phyloP scores from a whole-genome alignment of 2,113 vertebrate species.

The Capreolus pygargus region DNA sequence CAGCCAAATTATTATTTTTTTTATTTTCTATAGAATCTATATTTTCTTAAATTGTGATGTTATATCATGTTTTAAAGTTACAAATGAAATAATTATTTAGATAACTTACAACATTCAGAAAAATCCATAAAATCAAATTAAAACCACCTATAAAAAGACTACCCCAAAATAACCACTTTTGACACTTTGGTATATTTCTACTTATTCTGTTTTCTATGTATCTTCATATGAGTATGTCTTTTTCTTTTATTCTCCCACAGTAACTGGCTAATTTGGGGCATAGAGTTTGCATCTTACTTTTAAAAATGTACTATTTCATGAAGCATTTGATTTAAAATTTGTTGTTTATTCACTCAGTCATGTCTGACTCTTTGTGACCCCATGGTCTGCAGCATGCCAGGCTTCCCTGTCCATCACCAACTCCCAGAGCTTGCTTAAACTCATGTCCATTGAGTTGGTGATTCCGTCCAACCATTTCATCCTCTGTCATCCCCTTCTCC shows the following conservation, averaged over 20 bases:
- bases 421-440: neutral
- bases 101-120: neutral
- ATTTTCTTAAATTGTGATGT: neutral
- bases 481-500: neutral
- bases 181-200: neutral
- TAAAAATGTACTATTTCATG: neutral
- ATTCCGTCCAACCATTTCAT: neutral
- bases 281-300: neutral
- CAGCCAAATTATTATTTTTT: neutral
- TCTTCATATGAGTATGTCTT: neutral
- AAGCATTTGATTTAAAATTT: conserved; percentile 31
- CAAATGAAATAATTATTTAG: neutral
- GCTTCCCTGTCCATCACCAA: neutral
- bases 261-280: neutral
- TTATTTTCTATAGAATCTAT: neutral
- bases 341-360: neutral
- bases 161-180: neutral
- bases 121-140: neutral
- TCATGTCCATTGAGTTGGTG: neutral
- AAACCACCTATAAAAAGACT: neutral
- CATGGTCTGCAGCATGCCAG: neutral
- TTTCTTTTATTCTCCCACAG: conserved; percentile 1
- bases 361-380: neutral
- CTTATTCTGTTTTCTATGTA: neutral
- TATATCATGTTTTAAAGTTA: neutral